phyloP scores from a whole-genome alignment of 2,888 invertebrate genomes.

The Asteroscopus sphinx region DNA sequence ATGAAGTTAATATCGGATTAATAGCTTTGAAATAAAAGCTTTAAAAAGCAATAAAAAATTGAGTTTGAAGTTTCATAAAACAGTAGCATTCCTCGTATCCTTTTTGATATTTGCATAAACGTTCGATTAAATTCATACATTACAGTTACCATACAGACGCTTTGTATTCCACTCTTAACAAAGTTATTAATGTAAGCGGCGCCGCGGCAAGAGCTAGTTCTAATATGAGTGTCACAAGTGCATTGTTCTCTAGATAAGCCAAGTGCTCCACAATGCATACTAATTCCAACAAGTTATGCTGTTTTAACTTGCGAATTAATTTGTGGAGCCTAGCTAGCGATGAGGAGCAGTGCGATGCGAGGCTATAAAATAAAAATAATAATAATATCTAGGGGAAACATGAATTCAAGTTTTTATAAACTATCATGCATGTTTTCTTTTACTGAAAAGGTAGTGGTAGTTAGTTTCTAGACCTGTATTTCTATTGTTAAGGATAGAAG shows the following conservation, averaged over 20 bases:
- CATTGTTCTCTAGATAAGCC: slow-evolving; percentile 56
- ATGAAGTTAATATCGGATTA: too few species aligned
- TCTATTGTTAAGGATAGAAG: too few species aligned
- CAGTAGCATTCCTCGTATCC: too few species aligned
- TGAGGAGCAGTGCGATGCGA: not conserved
- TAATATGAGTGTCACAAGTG: slow-evolving; percentile 50
- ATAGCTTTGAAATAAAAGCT: too few species aligned
- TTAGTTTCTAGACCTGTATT: too few species aligned
- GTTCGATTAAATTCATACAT: too few species aligned
- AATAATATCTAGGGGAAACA: not conserved
- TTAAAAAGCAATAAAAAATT: too few species aligned
- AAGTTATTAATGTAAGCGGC: slow-evolving; percentile 25
- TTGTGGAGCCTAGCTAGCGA: slow-evolving; percentile 13
- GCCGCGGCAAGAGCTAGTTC: slow-evolving; percentile 13
- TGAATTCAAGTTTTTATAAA: too few species aligned
- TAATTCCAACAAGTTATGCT: slow-evolving; percentile 54
- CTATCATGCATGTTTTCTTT: too few species aligned
- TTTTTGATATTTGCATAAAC: too few species aligned
- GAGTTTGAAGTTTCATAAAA: too few species aligned
- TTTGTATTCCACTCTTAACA: slow-evolving; percentile 1
- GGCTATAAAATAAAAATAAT: not conserved
- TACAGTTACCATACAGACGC: not conserved
- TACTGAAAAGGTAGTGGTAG: too few species aligned
- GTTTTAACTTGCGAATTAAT: slow-evolving; percentile 52
- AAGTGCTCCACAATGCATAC: slow-evolving; percentile 54